Evolutionary conservation across 2,113 vertebrate species (phyloP).

Genomic region (Bos indicus): DNA sequence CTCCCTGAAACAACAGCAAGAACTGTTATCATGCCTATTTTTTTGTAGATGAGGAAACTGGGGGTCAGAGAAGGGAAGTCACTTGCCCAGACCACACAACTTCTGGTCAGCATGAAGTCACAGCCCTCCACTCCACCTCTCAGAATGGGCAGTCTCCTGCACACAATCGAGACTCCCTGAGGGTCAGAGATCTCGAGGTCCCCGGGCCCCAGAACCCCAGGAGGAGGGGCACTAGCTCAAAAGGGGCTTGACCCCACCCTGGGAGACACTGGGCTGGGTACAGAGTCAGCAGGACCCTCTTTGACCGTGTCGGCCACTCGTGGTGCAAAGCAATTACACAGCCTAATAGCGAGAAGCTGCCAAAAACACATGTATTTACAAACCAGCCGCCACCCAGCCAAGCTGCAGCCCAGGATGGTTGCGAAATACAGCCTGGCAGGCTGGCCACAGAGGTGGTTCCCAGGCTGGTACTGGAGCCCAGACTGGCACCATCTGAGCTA

Average conservation of each 20-base stretch:
- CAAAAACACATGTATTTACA: constrained; percentile 8
- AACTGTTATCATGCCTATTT: background rate
- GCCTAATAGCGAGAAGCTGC: background rate
- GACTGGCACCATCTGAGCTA: background rate
- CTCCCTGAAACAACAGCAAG: background rate
- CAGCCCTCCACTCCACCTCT: background rate
- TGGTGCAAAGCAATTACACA: background rate
- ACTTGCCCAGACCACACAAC: background rate
- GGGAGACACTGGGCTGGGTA: background rate
- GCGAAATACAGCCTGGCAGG: background rate
- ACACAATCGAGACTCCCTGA: background rate
- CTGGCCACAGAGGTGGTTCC: background rate
- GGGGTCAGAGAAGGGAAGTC: background rate
- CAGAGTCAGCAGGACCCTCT: background rate
- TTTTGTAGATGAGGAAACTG: background rate
- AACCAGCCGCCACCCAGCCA: background rate
- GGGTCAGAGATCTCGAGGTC: background rate
- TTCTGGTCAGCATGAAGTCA: background rate
- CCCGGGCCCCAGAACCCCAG: background rate
- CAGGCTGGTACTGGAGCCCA: background rate
- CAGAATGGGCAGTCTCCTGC: background rate
- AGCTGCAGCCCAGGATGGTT: background rate
- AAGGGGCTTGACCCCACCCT: background rate
- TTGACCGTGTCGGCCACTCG: rapidly evolving
- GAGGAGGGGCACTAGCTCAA: background rate